Evolutionary conservation across 2,797 vertebrate genomes (phyloP).

Genomic region (Poecilia velifera): DNA sequence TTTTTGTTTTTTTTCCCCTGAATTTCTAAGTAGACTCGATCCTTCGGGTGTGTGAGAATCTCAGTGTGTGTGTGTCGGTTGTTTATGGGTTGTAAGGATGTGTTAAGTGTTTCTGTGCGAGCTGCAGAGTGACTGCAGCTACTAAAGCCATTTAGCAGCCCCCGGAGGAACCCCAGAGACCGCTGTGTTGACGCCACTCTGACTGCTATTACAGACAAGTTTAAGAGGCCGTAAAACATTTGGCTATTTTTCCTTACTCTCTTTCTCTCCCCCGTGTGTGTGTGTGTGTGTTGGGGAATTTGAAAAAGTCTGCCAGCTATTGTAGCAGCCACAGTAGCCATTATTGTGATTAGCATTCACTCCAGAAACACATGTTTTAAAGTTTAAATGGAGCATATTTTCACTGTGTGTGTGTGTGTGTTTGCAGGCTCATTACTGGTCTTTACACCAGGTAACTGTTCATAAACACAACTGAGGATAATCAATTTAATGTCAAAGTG

Average conservation of each 20-base stretch:
- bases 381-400: slow-evolving; percentile 39
- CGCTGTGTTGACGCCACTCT: slow-evolving; percentile 78
- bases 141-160: slow-evolving; percentile 78
- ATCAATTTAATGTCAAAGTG: slow-evolving; percentile 43
- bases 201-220: slow-evolving; percentile 80
- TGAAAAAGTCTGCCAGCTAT: slow-evolving; percentile 63
- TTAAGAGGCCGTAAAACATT: slow-evolving; percentile 81
- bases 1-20: background rate
- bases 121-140: slow-evolving; percentile 75
- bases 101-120: slow-evolving; percentile 75
- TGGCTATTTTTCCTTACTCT: slow-evolving; percentile 67
- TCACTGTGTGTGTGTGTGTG: background rate
- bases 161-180: slow-evolving; percentile 76
- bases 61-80: slow-evolving; percentile 44
- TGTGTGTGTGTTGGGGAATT: slow-evolving; percentile 50
- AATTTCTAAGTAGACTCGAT: slow-evolving; percentile 6
- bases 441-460: slow-evolving; percentile 39
- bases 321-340: slow-evolving; percentile 51
- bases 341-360: slow-evolving; percentile 51
- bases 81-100: slow-evolving; percentile 77
- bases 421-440: slow-evolving; percentile 18
- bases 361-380: slow-evolving; percentile 41
- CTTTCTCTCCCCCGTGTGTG: slow-evolving; percentile 13
- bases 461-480: slow-evolving; percentile 35
- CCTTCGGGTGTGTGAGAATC: slow-evolving; percentile 31